A percentile compares a stretch with the other conserved stretches of the same genome.
These are phyloP conservation scores for Daubentonia madagascariensis DNA, from an alignment of 2,113 vertebrate genomes.

Conservation along the genomic window DNA sequence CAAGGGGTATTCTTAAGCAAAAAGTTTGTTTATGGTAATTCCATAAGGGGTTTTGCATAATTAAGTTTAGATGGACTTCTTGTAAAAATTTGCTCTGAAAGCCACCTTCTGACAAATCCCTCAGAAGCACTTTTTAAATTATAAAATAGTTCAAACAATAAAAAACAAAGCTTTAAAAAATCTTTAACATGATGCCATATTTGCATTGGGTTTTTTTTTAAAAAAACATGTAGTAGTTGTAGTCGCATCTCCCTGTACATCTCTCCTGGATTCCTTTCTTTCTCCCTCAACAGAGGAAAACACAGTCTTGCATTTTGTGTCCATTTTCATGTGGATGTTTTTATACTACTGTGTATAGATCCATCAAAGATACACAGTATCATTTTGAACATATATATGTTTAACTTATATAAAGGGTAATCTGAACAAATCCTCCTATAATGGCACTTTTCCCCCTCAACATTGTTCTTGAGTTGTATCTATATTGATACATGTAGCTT, in stretches of 20 bases:
- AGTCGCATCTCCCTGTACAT: background rate
- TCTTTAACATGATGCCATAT: background rate
- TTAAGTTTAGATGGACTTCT: background rate
- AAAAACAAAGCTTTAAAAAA: background rate
- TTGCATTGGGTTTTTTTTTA: background rate
- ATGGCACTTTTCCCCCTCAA: background rate
- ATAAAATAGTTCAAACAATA: constrained; percentile 8
- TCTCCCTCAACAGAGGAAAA: background rate
- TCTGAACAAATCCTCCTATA: background rate
- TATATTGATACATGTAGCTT: background rate
- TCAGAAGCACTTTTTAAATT: background rate
- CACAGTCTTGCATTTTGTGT: background rate
- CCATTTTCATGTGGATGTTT: constrained; percentile 1
- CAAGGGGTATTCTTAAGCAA: background rate
- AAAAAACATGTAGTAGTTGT: background rate
- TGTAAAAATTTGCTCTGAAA: constrained; percentile 3
- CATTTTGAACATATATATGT: background rate
- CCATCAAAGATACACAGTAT: background rate
- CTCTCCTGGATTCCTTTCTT: background rate
- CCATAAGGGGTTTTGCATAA: background rate
- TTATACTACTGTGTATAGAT: background rate
- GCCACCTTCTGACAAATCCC: background rate
- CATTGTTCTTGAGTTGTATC: background rate
- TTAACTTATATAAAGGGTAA: background rate
- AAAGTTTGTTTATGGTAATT: background rate